Percentiles rank a stretch among this genome's conserved stretches.
Conservation (phyloP, 2,888 invertebrate genomes). For the Athalia rosae region DNA sequence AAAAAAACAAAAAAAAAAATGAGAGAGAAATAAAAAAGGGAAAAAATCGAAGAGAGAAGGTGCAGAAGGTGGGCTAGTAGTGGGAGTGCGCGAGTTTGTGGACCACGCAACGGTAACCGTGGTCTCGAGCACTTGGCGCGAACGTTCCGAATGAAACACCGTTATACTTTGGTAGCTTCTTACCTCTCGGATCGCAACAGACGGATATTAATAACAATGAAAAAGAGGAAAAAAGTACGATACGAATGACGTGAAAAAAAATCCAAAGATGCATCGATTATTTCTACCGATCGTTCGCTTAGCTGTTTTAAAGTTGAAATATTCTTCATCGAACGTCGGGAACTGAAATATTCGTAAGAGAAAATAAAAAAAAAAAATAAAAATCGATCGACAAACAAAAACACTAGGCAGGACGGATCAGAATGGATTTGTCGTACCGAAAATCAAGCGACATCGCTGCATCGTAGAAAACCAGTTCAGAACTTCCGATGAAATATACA, state of each 20-base stretch:
- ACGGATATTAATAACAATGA: neutral
- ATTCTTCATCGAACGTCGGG: neutral
- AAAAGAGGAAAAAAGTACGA: neutral
- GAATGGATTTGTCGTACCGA: neutral
- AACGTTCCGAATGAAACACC: conserved; percentile 35
- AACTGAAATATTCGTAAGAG: neutral
- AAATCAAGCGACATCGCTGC: too few relatives aligned
- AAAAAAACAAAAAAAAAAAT: neutral
- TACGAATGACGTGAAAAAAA: too few relatives aligned
- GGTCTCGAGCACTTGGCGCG: conserved; percentile 53
- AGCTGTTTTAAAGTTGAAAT: too few relatives aligned
- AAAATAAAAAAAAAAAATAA: neutral
- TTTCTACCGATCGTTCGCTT: conserved; percentile 21
- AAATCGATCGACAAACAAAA: neutral
- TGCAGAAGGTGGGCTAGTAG: conserved; percentile 41
- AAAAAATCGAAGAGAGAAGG: neutral
- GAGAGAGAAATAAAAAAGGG: conserved; percentile 5
- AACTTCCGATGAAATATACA: too few relatives aligned
- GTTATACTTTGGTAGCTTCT: conserved; percentile 30
- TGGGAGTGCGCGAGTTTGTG: conserved; percentile 64
- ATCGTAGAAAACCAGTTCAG: too few relatives aligned
- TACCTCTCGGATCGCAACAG: conserved; percentile 9
- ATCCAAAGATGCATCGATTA: neutral
- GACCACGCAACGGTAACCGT: conserved; percentile 70
- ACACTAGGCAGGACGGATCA: neutral